phyloP scores from a whole-genome alignment of 1,140 invertebrate genomes.

The Nomia melanderi region DNA sequence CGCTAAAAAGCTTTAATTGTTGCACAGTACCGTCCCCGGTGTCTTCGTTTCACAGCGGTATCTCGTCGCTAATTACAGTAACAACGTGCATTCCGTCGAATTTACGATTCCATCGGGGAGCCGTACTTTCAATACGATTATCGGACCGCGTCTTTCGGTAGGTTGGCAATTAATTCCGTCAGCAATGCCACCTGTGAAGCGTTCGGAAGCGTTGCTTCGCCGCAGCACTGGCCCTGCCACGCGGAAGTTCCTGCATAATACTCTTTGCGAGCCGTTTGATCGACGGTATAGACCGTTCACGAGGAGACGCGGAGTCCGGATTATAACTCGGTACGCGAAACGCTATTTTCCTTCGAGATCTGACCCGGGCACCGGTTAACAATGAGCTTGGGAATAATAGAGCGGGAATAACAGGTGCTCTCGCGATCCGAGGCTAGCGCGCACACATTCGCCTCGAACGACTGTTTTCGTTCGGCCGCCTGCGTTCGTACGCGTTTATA shows the following conservation, averaged over 20 bases:
- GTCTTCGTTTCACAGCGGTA: not conserved
- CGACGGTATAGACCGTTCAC: not conserved
- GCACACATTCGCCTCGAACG: no score
- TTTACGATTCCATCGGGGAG: not conserved
- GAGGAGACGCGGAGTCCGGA: not conserved
- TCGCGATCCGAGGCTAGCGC: not conserved
- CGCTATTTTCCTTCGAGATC: slow-evolving; percentile 55
- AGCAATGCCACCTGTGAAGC: not conserved
- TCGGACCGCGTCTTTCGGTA: not conserved
- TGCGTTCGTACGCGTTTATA: not conserved
- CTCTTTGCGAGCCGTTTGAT: slow-evolving; percentile 21
- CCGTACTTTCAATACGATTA: not conserved
- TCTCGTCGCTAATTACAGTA: not conserved
- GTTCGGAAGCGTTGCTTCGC: not conserved
- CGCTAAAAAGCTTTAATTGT: no score
- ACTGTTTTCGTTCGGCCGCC: not conserved
- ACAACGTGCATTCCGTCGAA: not conserved
- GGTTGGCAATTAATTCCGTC: not conserved
- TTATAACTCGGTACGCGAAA: slow-evolving; percentile 43
- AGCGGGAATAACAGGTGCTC: slow-evolving; percentile 50
- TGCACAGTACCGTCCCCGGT: no score
- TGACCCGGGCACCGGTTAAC: slow-evolving; percentile 39
- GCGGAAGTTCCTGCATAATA: not conserved
- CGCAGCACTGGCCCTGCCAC: not conserved
- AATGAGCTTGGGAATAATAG: slow-evolving; percentile 49